phyloP scores from a whole-genome alignment of 1,140 invertebrate genomes.

The Hyles euphorbiae region DNA sequence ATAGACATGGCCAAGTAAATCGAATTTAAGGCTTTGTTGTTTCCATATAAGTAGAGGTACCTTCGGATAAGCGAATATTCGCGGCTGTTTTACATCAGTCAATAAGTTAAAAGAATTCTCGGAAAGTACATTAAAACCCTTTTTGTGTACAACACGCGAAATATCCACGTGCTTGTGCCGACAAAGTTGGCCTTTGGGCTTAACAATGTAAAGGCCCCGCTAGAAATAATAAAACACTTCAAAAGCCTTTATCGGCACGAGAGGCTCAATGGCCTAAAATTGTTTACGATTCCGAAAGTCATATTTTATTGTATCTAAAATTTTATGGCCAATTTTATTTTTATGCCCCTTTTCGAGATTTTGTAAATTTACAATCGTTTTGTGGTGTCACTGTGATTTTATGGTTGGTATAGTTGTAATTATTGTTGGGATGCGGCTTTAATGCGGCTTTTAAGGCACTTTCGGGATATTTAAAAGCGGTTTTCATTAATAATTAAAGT shows the following conservation, averaged over 20 bases:
- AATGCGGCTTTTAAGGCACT: constrained; percentile 23
- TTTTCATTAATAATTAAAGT: too few species aligned
- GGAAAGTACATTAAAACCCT: constrained; percentile 42
- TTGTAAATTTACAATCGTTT: constrained; percentile 28
- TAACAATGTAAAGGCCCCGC: constrained; percentile 45
- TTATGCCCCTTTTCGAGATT: constrained; percentile 23
- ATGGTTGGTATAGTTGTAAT: constrained; percentile 38
- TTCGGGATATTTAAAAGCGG: too few species aligned
- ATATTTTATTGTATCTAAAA: constrained; percentile 44
- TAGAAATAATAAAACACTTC: constrained; percentile 51
- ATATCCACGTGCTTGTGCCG: constrained; percentile 49
- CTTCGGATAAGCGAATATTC: constrained; percentile 12
- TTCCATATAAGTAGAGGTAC: too few species aligned
- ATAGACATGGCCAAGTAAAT: too few species aligned
- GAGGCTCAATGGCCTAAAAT: constrained; percentile 26
- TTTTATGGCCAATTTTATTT: constrained; percentile 35
- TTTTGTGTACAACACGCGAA: constrained; percentile 38
- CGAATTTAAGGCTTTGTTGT: too few species aligned
- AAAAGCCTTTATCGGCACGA: constrained; percentile 33
- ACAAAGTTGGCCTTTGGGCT: constrained; percentile 35
- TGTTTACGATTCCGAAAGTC: constrained; percentile 51
- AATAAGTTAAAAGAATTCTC: too few species aligned
- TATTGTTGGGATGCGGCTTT: constrained; percentile 30
- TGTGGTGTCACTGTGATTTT: constrained; percentile 53
- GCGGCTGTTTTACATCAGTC: neutral